Conservation (phyloP, 2,888 invertebrate genomes). For the Acrobasis repandana region DNA sequence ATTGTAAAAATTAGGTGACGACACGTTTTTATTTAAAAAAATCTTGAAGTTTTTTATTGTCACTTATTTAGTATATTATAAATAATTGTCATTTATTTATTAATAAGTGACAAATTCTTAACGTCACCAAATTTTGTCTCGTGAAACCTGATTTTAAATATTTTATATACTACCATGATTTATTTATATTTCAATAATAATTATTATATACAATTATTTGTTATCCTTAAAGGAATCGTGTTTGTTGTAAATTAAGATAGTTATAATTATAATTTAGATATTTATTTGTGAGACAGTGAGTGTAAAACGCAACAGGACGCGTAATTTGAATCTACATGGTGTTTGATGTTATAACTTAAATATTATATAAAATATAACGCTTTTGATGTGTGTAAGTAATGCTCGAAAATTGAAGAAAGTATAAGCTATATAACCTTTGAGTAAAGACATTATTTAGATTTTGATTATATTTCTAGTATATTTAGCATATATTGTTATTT, state of each 20-base stretch:
- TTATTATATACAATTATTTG: slow-evolving; percentile 33
- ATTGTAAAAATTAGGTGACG: background rate
- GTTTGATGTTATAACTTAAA: slow-evolving; percentile 40
- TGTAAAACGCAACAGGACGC: slow-evolving; percentile 55
- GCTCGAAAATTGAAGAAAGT: background rate
- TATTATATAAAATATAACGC: slow-evolving; percentile 26
- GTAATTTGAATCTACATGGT: slow-evolving; percentile 58
- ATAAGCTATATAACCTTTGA: slow-evolving; percentile 29
- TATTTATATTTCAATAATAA: slow-evolving; percentile 29
- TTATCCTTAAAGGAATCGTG: slow-evolving; percentile 54
- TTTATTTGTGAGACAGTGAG: slow-evolving; percentile 30
- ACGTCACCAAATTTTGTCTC: background rate
- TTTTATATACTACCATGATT: background rate
- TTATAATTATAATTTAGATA: slow-evolving; percentile 25
- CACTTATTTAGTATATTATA: no score
- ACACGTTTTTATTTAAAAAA: background rate
- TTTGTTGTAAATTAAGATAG: slow-evolving; percentile 33
- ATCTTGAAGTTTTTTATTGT: background rate
- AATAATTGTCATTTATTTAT: background rate
- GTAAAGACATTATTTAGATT: slow-evolving; percentile 12
- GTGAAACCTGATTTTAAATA: background rate
- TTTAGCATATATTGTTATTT: slow-evolving; percentile 26
- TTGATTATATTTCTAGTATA: slow-evolving; percentile 27
- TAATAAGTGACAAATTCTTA: background rate
- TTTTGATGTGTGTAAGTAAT: slow-evolving; percentile 44